Evolutionary conservation across 2,888 invertebrate species (phyloP), one percentile per base, ranked within the genome.

Genomic region (Griposia aprilina): DNA sequence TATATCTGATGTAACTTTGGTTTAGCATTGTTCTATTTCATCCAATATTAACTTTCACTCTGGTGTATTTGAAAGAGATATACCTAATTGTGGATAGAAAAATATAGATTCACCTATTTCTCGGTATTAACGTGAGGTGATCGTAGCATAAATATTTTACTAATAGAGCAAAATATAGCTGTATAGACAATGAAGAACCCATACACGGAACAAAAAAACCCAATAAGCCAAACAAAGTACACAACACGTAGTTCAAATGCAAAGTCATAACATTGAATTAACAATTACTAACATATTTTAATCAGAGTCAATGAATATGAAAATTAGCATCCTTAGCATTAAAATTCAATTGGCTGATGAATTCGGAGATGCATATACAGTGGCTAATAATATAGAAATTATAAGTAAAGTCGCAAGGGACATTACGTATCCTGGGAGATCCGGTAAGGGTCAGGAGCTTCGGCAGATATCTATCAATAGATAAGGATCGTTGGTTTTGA

Each of bases 401-500:
- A 80, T 84, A 41, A n/a, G 30, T 76, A 84, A 80, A 73, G 84
- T 84, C 78, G 26, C 23, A 74, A 45, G 55, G 59, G 52, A 75
- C 79, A 59, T 41, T 57, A 6, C 41, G 76, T 68, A 57, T 65
- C 63, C 57, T n/a, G 55, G 26, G 15, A 72, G 68, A 76, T 83
- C 78, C 74, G 74, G 74, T 7, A 78, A 79, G 74, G 78, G 66
- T 81, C 81, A 82, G 59, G 3, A 48, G 45, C 57, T 77, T 57
- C 15, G 36, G n/a, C 48, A 55, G 60, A 15, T 48, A 76, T 78
- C 59, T 15, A 74, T 77, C 68, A 73, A 75, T 30, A 62, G 81
- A 88, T 88, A 83, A 76, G 41, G 36, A 83, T 87, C 80, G 8
- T 62, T 62, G 26, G 30, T 36, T 78, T 74, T 78, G 72, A 65